phyloP scores from a whole-genome alignment of 2,113 vertebrate species.

The Papio anubis region DNA sequence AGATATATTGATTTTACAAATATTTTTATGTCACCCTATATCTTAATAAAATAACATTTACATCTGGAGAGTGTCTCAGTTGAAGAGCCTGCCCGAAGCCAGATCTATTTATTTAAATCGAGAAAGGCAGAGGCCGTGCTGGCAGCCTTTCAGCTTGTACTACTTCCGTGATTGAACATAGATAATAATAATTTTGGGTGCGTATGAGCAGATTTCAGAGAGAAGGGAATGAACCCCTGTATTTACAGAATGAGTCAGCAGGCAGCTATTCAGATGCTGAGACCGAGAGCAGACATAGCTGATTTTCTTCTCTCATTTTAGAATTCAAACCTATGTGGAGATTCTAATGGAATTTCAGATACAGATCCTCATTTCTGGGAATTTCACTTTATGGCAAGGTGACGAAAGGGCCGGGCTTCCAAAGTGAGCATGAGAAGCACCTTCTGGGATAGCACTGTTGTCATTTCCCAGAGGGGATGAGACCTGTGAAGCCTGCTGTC shows the following conservation, averaged over 20 bases:
- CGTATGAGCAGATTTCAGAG: conserved; percentile 10
- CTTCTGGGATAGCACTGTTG: neutral
- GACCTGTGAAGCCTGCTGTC: neutral
- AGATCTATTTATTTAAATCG: conserved; percentile 58
- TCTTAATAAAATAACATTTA: conserved; percentile 71
- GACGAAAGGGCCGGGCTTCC: neutral
- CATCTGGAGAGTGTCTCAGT: conserved; percentile 46
- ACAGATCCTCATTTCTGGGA: conserved; percentile 32
- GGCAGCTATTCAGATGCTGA: conserved; percentile 22
- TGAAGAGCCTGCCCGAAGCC: conserved; percentile 29
- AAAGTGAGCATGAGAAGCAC: neutral
- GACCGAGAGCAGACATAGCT: neutral
- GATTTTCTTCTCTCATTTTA: conserved; percentile 2
- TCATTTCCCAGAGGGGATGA: neutral
- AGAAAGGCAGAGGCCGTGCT: conserved; percentile 22
- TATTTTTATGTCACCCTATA: conserved; percentile 66
- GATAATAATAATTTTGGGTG: conserved; percentile 56
- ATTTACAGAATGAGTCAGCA: conserved; percentile 44
- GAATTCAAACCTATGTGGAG: neutral
- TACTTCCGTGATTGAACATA: neutral
- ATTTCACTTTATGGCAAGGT: neutral
- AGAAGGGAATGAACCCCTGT: conserved; percentile 35
- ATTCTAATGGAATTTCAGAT: conserved; percentile 26
- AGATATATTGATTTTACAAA: conserved; percentile 69
- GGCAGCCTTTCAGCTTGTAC: conserved; percentile 19